Evolutionary conservation across 2,797 vertebrate species (phyloP).

Genomic region (Hirundo rustica): DNA sequence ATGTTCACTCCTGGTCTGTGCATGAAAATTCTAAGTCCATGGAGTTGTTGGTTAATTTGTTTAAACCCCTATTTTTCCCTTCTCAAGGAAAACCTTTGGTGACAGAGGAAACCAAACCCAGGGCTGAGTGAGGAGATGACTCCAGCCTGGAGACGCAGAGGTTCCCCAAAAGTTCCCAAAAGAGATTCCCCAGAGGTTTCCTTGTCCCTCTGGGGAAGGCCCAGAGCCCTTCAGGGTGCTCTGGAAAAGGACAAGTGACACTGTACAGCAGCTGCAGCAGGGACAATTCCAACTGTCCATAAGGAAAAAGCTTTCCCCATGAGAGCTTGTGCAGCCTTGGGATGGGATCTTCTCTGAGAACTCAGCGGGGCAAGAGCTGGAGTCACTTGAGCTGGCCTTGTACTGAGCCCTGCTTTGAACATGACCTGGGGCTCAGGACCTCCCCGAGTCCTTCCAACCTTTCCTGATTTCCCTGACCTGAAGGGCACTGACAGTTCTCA

Average conservation of each 20-base stretch:
- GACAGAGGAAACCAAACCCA: background rate
- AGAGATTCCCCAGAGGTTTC: background rate
- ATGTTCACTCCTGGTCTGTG: background rate
- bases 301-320: background rate
- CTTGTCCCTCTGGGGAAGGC: background rate
- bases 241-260: background rate
- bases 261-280: background rate
- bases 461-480: background rate
- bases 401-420: background rate
- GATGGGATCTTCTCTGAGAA: background rate
- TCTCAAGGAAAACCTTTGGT: background rate
- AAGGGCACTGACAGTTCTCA: background rate
- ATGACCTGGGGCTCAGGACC: background rate
- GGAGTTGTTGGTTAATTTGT: background rate
- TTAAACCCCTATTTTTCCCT: background rate
- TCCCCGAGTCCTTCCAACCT: background rate
- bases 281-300: background rate
- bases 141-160: background rate
- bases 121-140: background rate
- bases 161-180: background rate
- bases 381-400: background rate
- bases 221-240: background rate
- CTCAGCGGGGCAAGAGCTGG: background rate
- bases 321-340: background rate
- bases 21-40: background rate